phyloP scores from a whole-genome alignment of 2,113 vertebrate genomes.

The Corythoichthys haematopterus region DNA sequence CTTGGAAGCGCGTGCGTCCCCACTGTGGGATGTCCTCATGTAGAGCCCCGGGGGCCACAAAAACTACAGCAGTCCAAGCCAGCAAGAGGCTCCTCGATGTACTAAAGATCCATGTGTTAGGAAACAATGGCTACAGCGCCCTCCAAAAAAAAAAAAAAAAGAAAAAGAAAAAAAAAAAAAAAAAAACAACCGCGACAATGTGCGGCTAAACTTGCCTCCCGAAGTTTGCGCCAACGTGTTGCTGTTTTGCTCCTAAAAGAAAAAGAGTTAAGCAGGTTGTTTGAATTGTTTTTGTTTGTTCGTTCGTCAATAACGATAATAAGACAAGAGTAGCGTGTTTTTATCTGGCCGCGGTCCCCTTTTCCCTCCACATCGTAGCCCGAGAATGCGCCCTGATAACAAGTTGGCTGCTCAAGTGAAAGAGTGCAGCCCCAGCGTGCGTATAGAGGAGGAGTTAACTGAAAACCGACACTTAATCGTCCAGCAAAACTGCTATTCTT shows the following conservation, averaged over 20 bases:
- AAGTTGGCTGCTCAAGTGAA: conserved; percentile 68
- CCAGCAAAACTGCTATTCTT: conserved; percentile 51
- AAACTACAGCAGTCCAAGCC: conserved; percentile 40
- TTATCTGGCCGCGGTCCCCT: conserved; percentile 46
- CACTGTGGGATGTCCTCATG: conserved; percentile 46
- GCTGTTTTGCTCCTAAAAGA: conserved; percentile 4
- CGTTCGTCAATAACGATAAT: not conserved
- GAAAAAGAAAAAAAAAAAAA: not conserved
- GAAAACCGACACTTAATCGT: conserved; percentile 76
- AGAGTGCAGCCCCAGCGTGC: conserved; percentile 59
- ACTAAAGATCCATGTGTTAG: conserved; percentile 56
- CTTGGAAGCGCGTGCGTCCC: conserved; percentile 42
- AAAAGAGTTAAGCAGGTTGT: not conserved
- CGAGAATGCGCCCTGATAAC: conserved; percentile 69
- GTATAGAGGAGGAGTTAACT: conserved; percentile 71
- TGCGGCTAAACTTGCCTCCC: conserved; percentile 14
- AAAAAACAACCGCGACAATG: conserved; percentile 13
- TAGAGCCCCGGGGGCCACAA: conserved; percentile 34
- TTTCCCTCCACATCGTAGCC: conserved; percentile 70
- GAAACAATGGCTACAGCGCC: conserved; percentile 35
- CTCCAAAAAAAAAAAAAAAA: no score
- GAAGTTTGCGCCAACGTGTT: conserved; percentile 14
- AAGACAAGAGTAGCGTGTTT: conserved; percentile 17
- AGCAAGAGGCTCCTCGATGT: conserved; percentile 35
- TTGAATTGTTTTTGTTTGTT: not conserved